A percentile compares a stretch with the other conserved stretches of the same genome.
Conservation (phyloP, 2,888 invertebrate species). For the Griposia aprilina region DNA sequence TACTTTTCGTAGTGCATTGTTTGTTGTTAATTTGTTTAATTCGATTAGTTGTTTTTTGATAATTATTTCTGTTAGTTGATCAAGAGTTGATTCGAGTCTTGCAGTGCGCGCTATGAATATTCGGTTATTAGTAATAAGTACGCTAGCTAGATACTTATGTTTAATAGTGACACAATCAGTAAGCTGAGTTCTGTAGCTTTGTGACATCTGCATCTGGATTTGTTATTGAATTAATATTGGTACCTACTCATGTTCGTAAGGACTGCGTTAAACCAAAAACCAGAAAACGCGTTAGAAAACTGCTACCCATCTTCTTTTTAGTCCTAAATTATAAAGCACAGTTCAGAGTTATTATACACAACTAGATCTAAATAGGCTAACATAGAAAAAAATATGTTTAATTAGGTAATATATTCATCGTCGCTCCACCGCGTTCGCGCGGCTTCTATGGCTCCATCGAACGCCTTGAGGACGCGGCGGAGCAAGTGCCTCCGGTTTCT, state of each 20-base stretch:
- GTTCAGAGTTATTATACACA: too few relatives aligned
- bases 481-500: not conserved
- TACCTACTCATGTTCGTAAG: not conserved
- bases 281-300: not conserved
- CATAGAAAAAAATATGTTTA: not conserved
- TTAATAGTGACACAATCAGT: not conserved
- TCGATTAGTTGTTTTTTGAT: slow-evolving; percentile 17
- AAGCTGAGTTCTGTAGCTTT: not conserved
- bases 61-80: slow-evolving; percentile 1
- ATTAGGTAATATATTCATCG: not conserved
- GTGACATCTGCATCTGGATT: not conserved
- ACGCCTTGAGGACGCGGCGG: not conserved
- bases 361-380: not conserved
- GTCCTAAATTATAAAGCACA: not conserved
- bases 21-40: slow-evolving; percentile 2
- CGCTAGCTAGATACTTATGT: not conserved
- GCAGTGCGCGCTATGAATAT: not conserved
- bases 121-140: not conserved
- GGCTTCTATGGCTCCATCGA: not conserved
- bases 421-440: not conserved
- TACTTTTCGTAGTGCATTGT: not conserved
- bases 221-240: slow-evolving; percentile 6
- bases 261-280: slow-evolving; percentile 10
- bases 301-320: not conserved
- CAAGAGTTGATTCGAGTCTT: not conserved